Conservation (phyloP, 2,888 invertebrate genomes). For the Lasioglossum figueresi region DNA sequence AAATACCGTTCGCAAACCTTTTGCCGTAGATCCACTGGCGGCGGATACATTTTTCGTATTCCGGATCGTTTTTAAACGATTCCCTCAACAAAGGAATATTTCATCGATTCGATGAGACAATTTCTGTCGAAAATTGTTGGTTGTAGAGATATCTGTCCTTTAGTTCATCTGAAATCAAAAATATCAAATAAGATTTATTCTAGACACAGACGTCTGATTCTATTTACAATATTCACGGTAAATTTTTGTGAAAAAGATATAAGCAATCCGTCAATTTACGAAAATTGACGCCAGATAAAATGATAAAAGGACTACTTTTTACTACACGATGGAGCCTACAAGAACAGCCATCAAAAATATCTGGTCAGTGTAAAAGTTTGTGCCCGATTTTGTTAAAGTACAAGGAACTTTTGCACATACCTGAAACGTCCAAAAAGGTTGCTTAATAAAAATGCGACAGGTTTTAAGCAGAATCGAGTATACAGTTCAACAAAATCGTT, state of each 20-base stretch:
- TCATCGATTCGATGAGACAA: neutral
- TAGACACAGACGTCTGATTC: too few species aligned
- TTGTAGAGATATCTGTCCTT: neutral
- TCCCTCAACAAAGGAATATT: neutral
- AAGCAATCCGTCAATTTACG: neutral
- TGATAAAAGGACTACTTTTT: too few species aligned
- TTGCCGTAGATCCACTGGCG: neutral
- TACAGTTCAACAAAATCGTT: neutral
- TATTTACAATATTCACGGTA: neutral
- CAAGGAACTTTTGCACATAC: too few species aligned
- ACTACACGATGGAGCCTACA: too few species aligned
- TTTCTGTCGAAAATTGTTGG: neutral
- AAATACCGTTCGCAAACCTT: constrained; percentile 29
- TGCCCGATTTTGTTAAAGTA: too few species aligned
- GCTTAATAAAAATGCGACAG: too few species aligned
- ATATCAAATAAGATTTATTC: neutral
- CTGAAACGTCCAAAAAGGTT: too few species aligned
- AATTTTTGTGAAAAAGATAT: neutral
- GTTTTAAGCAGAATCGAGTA: too few species aligned
- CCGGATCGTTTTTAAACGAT: neutral
- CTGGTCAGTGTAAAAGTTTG: too few species aligned
- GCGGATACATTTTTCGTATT: neutral
- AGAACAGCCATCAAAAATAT: too few species aligned
- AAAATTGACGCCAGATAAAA: too few species aligned
- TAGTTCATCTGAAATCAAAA: too few species aligned